Conservation (phyloP, 2,888 invertebrate genomes). For the Hypolimnas misippus region DNA sequence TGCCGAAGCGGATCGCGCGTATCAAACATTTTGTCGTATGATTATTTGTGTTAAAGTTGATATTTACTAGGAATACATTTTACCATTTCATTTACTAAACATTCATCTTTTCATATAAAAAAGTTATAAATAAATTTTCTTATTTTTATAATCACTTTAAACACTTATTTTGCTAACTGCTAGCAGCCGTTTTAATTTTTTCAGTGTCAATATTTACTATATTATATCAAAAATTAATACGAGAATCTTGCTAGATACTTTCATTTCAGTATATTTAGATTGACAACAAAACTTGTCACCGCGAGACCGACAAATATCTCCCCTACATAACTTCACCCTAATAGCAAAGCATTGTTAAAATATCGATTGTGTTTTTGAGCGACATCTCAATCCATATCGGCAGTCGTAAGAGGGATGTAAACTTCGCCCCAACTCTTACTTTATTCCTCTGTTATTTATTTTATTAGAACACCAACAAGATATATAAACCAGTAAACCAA, state of each 20-base stretch:
- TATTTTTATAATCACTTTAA: too few species aligned
- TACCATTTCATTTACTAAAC: background rate
- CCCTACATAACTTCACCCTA: constrained; percentile 42
- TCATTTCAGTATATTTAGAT: background rate
- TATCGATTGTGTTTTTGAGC: constrained; percentile 42
- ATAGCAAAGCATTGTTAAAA: constrained; percentile 45
- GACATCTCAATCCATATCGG: constrained; percentile 42
- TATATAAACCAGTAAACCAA: too few species aligned
- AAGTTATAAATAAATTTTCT: too few species aligned
- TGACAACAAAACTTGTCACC: constrained; percentile 9
- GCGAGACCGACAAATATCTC: constrained; percentile 36
- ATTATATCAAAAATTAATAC: too few species aligned
- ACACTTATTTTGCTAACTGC: too few species aligned
- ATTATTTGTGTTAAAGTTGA: constrained; percentile 59
- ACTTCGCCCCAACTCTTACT: constrained; percentile 22
- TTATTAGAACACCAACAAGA: background rate
- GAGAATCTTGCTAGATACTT: background rate
- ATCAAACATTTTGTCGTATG: constrained; percentile 58
- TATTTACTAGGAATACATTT: constrained; percentile 55
- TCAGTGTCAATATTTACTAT: too few species aligned
- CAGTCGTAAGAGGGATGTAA: constrained; percentile 41
- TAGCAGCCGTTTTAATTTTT: too few species aligned
- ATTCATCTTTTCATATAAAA: too few species aligned
- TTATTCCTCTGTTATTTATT: background rate
- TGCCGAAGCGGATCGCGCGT: constrained; percentile 50